These are phyloP conservation scores for Morone saxatilis DNA, from an alignment of 2,113 vertebrate genomes.

Conservation along the genomic window DNA sequence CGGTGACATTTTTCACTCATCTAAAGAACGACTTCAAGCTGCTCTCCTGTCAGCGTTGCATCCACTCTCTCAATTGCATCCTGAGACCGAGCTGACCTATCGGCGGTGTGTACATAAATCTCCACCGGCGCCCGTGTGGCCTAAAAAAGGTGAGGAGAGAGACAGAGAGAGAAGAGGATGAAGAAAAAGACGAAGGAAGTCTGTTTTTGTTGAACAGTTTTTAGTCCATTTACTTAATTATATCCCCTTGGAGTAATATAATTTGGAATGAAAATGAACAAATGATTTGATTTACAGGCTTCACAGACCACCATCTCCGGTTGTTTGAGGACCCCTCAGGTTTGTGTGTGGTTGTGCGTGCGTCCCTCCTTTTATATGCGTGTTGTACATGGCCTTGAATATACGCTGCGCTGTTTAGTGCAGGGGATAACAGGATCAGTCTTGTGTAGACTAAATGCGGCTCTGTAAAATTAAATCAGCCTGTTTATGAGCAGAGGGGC, in stretches of 20 bases:
- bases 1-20: constrained; percentile 62
- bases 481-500: constrained; percentile 29
- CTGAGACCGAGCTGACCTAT: constrained; percentile 63
- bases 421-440: constrained; percentile 51
- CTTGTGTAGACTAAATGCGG: constrained; percentile 44
- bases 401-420: constrained; percentile 31
- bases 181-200: constrained; percentile 8
- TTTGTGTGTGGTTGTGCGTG: constrained; percentile 18
- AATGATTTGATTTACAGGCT: constrained; percentile 67
- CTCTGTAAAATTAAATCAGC: constrained; percentile 56
- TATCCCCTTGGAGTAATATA: constrained; percentile 60
- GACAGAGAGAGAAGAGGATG: constrained; percentile 29
- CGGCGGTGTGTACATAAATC: constrained; percentile 56
- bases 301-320: constrained; percentile 44
- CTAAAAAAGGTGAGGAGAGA: constrained; percentile 32
- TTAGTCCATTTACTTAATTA: constrained; percentile 73
- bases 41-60: constrained; percentile 38
- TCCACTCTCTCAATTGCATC: constrained; percentile 63
- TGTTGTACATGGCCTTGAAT: constrained; percentile 38
- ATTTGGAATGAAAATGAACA: constrained; percentile 67
- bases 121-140: constrained; percentile 28
- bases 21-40: constrained; percentile 45
- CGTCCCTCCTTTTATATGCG: constrained; percentile 20
- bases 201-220: constrained; percentile 52
- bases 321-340: constrained; percentile 31